Evolutionary conservation across 2,113 vertebrate species (phyloP).

Genomic region (Thryonomys swinderianus): DNA sequence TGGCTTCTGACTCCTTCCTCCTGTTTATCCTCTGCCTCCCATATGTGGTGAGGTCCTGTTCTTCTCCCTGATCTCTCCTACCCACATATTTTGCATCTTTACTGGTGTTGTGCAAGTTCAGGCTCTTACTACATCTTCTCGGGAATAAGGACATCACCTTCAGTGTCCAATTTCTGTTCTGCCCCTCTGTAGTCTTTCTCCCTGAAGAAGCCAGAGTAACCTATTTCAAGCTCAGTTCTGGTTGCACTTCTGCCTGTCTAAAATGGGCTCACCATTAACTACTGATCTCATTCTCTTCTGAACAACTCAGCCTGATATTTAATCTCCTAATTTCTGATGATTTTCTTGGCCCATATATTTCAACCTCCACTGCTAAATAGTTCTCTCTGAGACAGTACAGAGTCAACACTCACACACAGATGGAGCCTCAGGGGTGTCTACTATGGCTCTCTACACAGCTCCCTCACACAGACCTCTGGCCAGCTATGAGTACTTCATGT

Average conservation of each 20-base stretch:
- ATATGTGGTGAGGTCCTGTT: neutral
- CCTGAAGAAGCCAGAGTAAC: neutral
- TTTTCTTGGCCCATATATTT: neutral
- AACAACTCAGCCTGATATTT: neutral
- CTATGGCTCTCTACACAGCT: accelerated
- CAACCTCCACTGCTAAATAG: too few relatives aligned
- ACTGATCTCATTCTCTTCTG: neutral
- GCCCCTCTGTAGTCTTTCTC: too few relatives aligned
- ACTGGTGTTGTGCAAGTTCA: neutral
- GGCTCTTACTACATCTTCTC: neutral
- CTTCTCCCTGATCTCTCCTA: neutral
- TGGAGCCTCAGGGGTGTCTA: too few relatives aligned
- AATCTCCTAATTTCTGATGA: neutral
- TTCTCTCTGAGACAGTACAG: neutral
- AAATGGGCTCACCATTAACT: neutral
- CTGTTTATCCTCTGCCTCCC: neutral
- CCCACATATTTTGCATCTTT: neutral
- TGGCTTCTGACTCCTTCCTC: neutral
- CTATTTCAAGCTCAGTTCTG: neutral
- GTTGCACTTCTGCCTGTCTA: neutral
- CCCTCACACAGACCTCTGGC: neutral
- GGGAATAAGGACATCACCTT: neutral
- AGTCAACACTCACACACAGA: accelerated
- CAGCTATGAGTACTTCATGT: neutral
- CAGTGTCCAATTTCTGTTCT: neutral